Percentiles rank a stretch among this genome's conserved stretches.
phyloP scores from a whole-genome alignment of 1,140 invertebrate species.

The Chymomyza costata region DNA sequence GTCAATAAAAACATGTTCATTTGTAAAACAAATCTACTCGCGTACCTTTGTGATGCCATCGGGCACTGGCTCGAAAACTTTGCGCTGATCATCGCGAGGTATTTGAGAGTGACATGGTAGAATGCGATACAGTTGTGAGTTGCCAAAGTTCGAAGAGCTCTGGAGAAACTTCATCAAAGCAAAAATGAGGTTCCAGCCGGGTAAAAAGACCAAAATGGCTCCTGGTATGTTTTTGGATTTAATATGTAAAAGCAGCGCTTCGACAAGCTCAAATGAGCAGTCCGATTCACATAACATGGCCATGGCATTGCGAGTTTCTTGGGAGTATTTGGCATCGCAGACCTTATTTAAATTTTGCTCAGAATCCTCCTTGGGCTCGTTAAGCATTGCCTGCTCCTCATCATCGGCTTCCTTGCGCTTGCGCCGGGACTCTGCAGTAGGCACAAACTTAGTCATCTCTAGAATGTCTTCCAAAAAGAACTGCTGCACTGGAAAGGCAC shows the following conservation, averaged over 20 bases:
- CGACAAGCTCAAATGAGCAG: constrained; percentile 93
- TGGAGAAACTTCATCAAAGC: constrained; percentile 90
- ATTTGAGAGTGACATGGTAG: constrained; percentile 94
- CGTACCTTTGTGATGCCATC: constrained; percentile 80
- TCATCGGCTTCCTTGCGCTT: constrained; percentile 84
- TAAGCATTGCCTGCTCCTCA: constrained; percentile 76
- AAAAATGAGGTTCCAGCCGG: constrained; percentile 97
- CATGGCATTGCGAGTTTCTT: constrained; percentile 84
- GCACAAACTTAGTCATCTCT: constrained; percentile 87
- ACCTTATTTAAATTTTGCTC: constrained; percentile 89
- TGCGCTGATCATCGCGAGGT: constrained; percentile 91
- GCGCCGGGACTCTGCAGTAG: constrained; percentile 82
- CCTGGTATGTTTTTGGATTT: constrained; percentile 83
- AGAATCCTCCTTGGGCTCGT: constrained; percentile 77
- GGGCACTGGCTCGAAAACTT: constrained; percentile 88
- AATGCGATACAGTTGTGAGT: constrained; percentile 79
- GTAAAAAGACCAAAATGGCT: constrained; percentile 93
- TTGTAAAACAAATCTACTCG: constrained; percentile 53
- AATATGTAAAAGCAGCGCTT: constrained; percentile 87
- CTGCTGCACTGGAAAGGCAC: constrained; percentile 88
- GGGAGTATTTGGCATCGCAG: constrained; percentile 77
- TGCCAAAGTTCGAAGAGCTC: constrained; percentile 84
- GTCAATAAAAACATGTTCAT: neutral
- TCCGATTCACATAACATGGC: constrained; percentile 86
- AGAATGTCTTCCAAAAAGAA: constrained; percentile 95